Evolutionary conservation across 2,113 vertebrate species (phyloP).

Genomic region (Genyomyrus donnyi): DNA sequence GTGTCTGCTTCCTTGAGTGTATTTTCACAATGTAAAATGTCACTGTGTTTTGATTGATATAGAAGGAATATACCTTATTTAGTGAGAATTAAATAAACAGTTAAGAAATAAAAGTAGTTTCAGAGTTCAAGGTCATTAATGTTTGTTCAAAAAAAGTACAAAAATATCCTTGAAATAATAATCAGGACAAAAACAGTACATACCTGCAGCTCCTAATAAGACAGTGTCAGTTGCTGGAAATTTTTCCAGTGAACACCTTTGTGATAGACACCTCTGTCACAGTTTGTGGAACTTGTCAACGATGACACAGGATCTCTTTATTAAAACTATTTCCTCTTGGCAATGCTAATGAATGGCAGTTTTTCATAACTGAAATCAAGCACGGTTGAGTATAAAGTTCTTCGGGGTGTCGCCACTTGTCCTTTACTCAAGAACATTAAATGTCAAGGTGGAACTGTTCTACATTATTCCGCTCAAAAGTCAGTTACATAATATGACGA

Average conservation of each 20-base stretch:
- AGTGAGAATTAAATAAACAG: neutral
- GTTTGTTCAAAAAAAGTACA: neutral
- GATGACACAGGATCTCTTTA: neutral
- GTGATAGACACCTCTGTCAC: neutral
- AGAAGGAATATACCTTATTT: neutral
- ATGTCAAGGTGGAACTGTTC: neutral
- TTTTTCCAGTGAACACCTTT: neutral
- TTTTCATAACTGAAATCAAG: neutral
- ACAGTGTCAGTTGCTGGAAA: neutral
- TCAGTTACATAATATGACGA: neutral
- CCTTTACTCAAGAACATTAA: neutral
- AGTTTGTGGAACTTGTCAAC: neutral
- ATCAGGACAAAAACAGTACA: neutral
- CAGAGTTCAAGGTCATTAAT: neutral
- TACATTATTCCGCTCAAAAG: neutral
- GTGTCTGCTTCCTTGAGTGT: neutral
- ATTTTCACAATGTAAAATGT: neutral
- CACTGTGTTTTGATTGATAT: neutral
- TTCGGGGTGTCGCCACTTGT: neutral
- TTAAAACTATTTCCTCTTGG: neutral
- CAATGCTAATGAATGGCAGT: neutral
- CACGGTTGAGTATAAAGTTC: neutral
- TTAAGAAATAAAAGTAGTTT: neutral
- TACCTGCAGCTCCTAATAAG: neutral
- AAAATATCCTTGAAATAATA: neutral